Conservation (phyloP, 2,888 invertebrate genomes). For the Hipparchia semele region DNA sequence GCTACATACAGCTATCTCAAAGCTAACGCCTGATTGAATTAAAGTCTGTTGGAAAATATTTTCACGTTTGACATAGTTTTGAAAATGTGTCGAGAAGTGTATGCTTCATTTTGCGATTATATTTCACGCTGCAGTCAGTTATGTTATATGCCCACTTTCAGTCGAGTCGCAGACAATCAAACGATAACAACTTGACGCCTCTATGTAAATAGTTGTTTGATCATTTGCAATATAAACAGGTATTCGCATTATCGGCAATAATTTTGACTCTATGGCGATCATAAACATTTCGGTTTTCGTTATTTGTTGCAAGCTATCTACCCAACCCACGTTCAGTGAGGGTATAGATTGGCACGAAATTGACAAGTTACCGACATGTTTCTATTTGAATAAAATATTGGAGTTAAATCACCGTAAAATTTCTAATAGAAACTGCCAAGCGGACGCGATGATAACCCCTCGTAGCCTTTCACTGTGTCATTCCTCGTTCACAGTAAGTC, state of each 20-base stretch:
- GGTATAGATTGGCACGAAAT: conserved; percentile 34
- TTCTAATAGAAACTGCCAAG: conserved; percentile 11
- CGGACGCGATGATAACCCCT: conserved; percentile 13
- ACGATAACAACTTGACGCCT: conserved; percentile 41
- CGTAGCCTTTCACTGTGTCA: conserved; percentile 21
- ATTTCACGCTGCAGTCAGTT: conserved; percentile 34
- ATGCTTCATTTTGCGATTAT: conserved; percentile 24
- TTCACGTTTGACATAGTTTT: conserved; percentile 13
- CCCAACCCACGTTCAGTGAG: conserved; percentile 36
- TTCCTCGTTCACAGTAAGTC: conserved; percentile 1
- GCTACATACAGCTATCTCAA: conserved; percentile 49
- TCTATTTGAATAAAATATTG: conserved; percentile 20
- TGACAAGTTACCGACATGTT: conserved; percentile 34
- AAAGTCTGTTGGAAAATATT: conserved; percentile 1
- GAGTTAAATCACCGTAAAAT: conserved; percentile 22
- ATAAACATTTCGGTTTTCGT: conserved; percentile 38
- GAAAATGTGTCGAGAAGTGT: conserved; percentile 21
- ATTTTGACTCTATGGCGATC: conserved; percentile 29
- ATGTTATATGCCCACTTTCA: conserved; percentile 39
- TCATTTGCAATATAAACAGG: conserved; percentile 33
- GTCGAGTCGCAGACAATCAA: conserved; percentile 40
- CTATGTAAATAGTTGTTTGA: conserved; percentile 31
- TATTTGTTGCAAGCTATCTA: conserved; percentile 35
- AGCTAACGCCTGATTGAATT: conserved; percentile 46
- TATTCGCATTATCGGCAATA: conserved; percentile 32